Evolutionary conservation across 2,888 invertebrate species (phyloP).

Genomic region (Tetrapedia diversipes): DNA sequence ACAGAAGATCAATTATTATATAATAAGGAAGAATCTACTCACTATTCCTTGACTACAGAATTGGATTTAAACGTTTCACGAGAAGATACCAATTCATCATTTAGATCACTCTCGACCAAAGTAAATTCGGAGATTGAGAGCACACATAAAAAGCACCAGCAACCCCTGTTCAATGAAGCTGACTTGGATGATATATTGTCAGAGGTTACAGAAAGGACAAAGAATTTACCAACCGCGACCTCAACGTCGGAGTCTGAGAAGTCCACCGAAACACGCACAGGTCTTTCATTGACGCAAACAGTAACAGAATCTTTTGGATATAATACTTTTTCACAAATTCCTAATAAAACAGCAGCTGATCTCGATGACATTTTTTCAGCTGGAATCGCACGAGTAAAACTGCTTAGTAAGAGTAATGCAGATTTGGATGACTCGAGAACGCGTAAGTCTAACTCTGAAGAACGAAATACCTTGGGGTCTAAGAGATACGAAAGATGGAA

Average conservation of each 20-base stretch:
- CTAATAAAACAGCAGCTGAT: constrained; percentile 61
- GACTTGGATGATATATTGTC: constrained; percentile 76
- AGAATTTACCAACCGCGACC: background rate
- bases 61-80: constrained; percentile 18
- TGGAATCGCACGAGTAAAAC: constrained; percentile 74
- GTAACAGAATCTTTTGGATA: background rate
- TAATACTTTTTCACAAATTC: constrained; percentile 19
- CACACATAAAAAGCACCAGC: constrained; percentile 22
- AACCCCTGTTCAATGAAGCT: constrained; percentile 39
- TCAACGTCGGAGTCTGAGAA: background rate
- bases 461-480: constrained; percentile 27
- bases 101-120: constrained; percentile 7
- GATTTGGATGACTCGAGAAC: constrained; percentile 22
- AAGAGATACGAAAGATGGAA: constrained; percentile 70
- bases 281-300: background rate
- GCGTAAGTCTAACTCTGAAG: constrained; percentile 51
- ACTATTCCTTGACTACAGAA: constrained; percentile 1
- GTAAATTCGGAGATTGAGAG: background rate
- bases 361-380: constrained; percentile 76
- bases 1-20: background rate
- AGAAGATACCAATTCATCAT: constrained; percentile 16
- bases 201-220: constrained; percentile 67
- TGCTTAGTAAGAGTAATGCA: constrained; percentile 22
- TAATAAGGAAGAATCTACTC: constrained; percentile 15
- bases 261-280: constrained; percentile 30